Evolutionary conservation across 2,888 invertebrate species (phyloP).

Genomic region (Pharmacophagus antenor): DNA sequence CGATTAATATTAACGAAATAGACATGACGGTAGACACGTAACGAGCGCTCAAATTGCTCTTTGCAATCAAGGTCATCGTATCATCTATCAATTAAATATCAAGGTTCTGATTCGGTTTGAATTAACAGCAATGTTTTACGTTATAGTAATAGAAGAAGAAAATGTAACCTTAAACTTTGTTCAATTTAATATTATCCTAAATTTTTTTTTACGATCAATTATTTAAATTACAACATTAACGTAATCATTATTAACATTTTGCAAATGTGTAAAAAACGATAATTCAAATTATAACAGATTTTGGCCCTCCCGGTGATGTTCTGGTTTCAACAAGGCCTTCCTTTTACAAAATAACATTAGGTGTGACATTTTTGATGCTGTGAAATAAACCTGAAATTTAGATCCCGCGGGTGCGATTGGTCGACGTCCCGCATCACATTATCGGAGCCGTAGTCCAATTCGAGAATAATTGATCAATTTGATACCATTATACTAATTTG

Average conservation of each 20-base stretch:
- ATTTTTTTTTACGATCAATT: too few species aligned
- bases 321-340: conserved; percentile 14
- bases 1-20: background rate
- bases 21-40: background rate
- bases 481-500: background rate
- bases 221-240: too few species aligned
- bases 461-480: conserved; percentile 8
- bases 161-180: background rate
- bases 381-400: conserved; percentile 5
- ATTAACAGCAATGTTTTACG: background rate
- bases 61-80: conserved; percentile 7
- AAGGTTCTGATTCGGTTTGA: conserved; percentile 8
- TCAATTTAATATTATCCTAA: background rate
- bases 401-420: background rate
- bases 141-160: background rate
- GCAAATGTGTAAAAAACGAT: too few species aligned
- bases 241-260: too few species aligned
- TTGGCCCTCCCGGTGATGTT: too few species aligned
- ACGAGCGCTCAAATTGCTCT: conserved; percentile 1
- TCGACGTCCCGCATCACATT: conserved; percentile 3
- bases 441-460: background rate
- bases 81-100: conserved; percentile 14
- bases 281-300: too few species aligned
- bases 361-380: conserved; percentile 2
- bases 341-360: conserved; percentile 14